phyloP scores from a whole-genome alignment of 2,797 vertebrate genomes.

The Moxostoma hubbsi region DNA sequence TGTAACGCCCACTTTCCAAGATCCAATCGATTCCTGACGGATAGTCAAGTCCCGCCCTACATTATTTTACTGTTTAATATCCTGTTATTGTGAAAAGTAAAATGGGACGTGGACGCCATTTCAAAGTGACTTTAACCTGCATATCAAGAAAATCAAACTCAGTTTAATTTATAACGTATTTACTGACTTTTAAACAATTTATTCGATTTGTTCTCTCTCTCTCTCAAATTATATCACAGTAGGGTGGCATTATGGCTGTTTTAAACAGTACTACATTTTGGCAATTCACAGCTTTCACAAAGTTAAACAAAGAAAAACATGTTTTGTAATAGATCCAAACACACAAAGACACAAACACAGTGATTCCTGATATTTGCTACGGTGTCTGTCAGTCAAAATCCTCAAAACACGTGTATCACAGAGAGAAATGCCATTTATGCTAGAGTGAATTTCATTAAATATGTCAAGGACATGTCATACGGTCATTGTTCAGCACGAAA shows the following conservation, averaged over 20 bases:
- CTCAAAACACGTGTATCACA: not conserved
- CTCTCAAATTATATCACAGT: constrained; percentile 70
- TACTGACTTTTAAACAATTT: too few relatives aligned
- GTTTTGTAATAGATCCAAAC: constrained; percentile 28
- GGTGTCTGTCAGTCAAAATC: not conserved
- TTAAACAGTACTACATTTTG: constrained; percentile 58
- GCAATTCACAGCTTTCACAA: constrained; percentile 55
- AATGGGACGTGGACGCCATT: not conserved
- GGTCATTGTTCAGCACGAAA: not conserved
- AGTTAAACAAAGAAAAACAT: constrained; percentile 6
- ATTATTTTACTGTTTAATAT: not conserved
- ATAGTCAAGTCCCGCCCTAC: not conserved
- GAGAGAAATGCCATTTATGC: not conserved
- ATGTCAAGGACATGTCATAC: not conserved
- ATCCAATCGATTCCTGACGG: not conserved
- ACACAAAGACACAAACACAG: constrained; percentile 26
- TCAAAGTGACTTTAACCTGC: not conserved
- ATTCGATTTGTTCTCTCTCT: not conserved
- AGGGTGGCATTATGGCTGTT: constrained; percentile 63
- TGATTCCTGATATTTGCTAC: not conserved
- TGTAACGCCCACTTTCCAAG: not conserved
- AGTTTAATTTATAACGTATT: too few relatives aligned
- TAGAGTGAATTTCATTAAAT: not conserved
- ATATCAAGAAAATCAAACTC: too few relatives aligned
- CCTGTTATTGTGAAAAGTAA: not conserved